Conservation (phyloP, 2,888 invertebrate genomes). For the Heliconius charithonia region DNA sequence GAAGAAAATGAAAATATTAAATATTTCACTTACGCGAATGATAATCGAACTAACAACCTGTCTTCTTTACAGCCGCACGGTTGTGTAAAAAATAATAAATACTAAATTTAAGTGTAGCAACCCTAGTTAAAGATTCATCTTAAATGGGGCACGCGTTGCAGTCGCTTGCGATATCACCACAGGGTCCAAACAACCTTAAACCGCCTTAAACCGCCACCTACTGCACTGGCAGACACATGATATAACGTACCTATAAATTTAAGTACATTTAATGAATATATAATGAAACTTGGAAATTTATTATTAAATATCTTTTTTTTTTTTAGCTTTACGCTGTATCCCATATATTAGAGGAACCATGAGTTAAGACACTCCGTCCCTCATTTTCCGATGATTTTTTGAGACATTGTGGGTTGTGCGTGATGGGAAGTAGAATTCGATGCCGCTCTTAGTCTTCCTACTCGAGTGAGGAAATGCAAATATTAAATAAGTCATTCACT, state of each 20-base stretch:
- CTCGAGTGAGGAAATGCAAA: too few species aligned
- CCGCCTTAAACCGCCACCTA: conserved; percentile 11
- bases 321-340: too few species aligned
- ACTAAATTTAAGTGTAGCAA: not conserved
- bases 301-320: too few species aligned
- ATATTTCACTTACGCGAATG: too few species aligned
- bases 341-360: too few species aligned
- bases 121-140: conserved; percentile 38
- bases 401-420: not conserved
- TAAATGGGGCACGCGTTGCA: conserved; percentile 39
- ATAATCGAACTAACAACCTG: too few species aligned
- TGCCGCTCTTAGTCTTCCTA: not conserved
- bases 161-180: conserved; percentile 30
- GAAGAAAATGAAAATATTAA: too few species aligned
- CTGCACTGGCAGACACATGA: conserved; percentile 6
- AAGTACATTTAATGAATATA: not conserved
- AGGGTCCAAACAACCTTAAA: conserved; percentile 23
- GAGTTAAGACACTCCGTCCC: not conserved
- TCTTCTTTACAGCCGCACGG: too few species aligned
- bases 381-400: not conserved
- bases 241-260: not conserved
- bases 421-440: too few species aligned
- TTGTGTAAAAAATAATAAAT: too few species aligned
- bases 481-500: not conserved
- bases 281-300: too few species aligned